Evolutionary conservation across 1,140 invertebrate genomes (phyloP).

Genomic region (Zophobas atratus): DNA sequence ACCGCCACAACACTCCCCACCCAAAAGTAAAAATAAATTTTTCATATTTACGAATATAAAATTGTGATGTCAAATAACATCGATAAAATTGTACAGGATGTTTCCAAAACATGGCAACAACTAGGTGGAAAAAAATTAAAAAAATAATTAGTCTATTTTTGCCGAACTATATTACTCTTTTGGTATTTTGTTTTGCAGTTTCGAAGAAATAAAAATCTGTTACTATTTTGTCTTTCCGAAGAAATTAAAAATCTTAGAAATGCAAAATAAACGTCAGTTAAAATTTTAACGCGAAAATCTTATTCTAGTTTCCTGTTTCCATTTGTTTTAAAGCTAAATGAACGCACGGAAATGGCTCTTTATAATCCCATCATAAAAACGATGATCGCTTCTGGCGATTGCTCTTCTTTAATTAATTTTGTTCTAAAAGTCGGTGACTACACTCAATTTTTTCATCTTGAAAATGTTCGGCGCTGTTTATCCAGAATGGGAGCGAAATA

Average conservation of each 20-base stretch:
- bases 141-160: no score
- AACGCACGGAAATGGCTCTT: slow-evolving; percentile 10
- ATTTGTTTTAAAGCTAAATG: slow-evolving; percentile 13
- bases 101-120: no score
- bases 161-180: no score
- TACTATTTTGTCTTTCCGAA: neutral
- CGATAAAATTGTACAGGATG: no score
- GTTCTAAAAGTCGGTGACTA: slow-evolving; percentile 12
- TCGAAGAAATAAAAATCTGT: no score
- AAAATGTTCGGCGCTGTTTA: slow-evolving; percentile 8
- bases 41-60: no score
- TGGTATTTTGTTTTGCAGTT: no score
- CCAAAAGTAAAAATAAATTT: no score
- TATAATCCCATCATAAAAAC: slow-evolving; percentile 25
- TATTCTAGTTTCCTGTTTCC: slow-evolving; percentile 5
- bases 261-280: neutral
- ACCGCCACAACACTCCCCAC: no score
- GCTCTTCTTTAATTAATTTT: slow-evolving; percentile 35
- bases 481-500: neutral
- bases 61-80: no score
- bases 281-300: neutral
- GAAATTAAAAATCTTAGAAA: neutral
- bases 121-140: no score
- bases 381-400: slow-evolving; percentile 25
- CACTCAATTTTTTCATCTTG: slow-evolving; percentile 4